These are phyloP conservation scores for Solenopsis fugax DNA, from an alignment of 1,140 invertebrate species.

Conservation along the genomic window DNA sequence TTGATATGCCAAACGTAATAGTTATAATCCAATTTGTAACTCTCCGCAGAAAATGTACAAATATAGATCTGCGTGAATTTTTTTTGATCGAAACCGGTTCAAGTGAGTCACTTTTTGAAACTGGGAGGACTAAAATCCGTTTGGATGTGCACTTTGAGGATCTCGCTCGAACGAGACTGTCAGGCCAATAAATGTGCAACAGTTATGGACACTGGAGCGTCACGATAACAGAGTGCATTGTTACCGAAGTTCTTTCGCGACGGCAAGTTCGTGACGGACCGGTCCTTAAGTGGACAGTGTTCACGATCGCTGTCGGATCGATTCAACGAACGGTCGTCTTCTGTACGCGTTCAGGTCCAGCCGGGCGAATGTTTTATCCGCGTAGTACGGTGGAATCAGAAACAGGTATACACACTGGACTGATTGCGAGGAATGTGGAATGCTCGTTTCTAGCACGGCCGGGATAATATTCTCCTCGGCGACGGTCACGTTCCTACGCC, in stretches of 20 bases:
- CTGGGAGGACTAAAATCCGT: neutral
- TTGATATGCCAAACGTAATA: neutral
- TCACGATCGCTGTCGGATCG: conserved; percentile 18
- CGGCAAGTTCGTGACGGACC: neutral
- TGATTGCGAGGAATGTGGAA: conserved; percentile 44
- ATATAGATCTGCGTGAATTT: neutral
- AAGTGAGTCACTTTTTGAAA: neutral
- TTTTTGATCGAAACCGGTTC: neutral
- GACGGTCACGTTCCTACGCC: conserved; percentile 26
- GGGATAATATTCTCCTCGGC: conserved; percentile 45
- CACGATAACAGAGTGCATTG: conserved; percentile 31
- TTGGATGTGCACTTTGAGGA: neutral
- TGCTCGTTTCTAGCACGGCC: conserved; percentile 51
- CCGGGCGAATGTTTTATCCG: conserved; percentile 17
- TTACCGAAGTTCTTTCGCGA: conserved; percentile 31
- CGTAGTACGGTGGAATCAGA: conserved; percentile 29
- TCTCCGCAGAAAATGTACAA: neutral
- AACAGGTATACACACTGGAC: conserved; percentile 49
- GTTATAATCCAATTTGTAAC: neutral
- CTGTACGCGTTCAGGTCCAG: conserved; percentile 14
- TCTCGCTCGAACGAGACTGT: neutral
- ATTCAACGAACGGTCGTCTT: conserved; percentile 40
- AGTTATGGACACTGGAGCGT: conserved; percentile 43
- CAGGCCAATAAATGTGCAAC: conserved; percentile 9
- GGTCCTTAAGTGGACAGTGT: conserved; percentile 9